phyloP scores from a whole-genome alignment of 2,113 vertebrate species.

The Gopherus evgoodei region DNA sequence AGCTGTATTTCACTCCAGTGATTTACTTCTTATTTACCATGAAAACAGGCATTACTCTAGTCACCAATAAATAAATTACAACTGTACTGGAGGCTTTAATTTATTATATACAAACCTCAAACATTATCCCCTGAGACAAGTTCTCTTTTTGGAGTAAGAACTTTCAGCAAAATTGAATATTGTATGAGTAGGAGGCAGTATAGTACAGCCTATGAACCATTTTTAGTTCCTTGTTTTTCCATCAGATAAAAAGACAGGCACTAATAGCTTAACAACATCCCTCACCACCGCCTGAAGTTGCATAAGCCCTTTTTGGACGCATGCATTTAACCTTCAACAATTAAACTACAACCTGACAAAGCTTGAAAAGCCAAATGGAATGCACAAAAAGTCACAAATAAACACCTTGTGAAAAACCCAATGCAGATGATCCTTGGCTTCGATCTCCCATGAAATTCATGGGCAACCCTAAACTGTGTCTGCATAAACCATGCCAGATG shows the following conservation, averaged over 20 bases:
- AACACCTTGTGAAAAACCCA: too few species aligned
- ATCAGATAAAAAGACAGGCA: neutral
- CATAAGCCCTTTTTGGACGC: too few species aligned
- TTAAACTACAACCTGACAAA: too few species aligned
- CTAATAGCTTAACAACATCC: neutral
- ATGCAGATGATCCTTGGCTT: too few species aligned
- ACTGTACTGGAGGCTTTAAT: slow-evolving; percentile 4
- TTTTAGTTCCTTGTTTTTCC: neutral
- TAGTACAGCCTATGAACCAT: neutral
- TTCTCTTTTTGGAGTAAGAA: neutral
- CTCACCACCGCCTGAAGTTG: too few species aligned
- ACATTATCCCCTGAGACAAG: neutral
- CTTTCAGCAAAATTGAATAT: neutral
- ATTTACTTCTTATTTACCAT: slow-evolving; percentile 6
- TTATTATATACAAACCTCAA: neutral
- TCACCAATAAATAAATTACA: slow-evolving; percentile 1
- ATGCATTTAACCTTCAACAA: too few species aligned
- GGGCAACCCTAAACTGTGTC: too few species aligned
- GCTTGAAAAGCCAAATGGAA: too few species aligned
- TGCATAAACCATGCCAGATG: too few species aligned
- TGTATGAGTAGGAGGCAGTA: neutral
- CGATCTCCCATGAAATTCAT: too few species aligned
- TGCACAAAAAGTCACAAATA: too few species aligned
- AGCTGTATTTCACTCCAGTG: neutral
- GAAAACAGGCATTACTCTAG: neutral